These are phyloP conservation scores for Watsonalla binaria DNA, from an alignment of 2,888 invertebrate genomes.

Conservation along the genomic window DNA sequence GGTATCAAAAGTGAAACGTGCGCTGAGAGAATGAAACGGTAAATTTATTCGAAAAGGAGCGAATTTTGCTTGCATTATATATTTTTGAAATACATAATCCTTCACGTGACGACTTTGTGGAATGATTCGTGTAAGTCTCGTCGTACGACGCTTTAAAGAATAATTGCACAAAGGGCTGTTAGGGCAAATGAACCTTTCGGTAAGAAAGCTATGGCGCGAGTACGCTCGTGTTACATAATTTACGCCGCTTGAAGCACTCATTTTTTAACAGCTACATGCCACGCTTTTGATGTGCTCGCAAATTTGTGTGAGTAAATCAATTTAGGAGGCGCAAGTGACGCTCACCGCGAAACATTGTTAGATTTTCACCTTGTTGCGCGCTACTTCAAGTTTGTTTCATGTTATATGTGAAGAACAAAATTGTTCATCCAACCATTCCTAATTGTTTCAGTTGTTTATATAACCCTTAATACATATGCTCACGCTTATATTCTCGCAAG, in stretches of 20 bases:
- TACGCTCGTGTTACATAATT: constrained; percentile 39
- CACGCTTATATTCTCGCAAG: too few relatives aligned
- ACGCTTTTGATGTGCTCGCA: constrained; percentile 35
- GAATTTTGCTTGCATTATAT: too few relatives aligned
- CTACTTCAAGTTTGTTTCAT: neutral
- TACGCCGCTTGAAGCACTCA: constrained; percentile 42
- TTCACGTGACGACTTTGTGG: too few relatives aligned
- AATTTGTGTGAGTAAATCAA: constrained; percentile 36
- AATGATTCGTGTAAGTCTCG: too few relatives aligned
- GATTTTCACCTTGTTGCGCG: constrained; percentile 14
- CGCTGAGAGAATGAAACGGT: too few relatives aligned
- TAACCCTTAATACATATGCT: too few relatives aligned
- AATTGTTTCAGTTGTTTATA: too few relatives aligned
- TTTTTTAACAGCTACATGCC: constrained; percentile 36
- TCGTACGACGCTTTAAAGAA: constrained; percentile 1
- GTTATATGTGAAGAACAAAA: neutral
- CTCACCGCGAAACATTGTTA: constrained; percentile 20
- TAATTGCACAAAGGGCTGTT: constrained; percentile 29
- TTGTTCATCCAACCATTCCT: neutral
- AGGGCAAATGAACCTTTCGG: constrained; percentile 33
- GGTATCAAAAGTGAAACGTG: too few relatives aligned
- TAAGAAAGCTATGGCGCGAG: constrained; percentile 21
- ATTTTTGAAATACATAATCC: too few relatives aligned
- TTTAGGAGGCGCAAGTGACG: constrained; percentile 24
- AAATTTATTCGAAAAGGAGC: too few relatives aligned